Evolutionary conservation across 2,888 invertebrate genomes (phyloP).

Genomic region (Neocrepidodera transversa): DNA sequence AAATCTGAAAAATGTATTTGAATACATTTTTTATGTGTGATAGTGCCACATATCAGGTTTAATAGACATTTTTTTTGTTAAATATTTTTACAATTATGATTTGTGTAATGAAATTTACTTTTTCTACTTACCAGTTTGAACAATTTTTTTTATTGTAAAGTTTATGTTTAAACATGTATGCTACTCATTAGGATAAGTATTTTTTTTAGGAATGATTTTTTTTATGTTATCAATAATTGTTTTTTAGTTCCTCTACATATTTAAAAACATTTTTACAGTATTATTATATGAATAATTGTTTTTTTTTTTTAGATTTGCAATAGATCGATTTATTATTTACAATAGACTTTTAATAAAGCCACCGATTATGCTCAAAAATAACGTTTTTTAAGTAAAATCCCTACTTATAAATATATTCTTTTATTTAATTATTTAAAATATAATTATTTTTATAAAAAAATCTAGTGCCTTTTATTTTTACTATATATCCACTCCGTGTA

Average conservation of each 20-base stretch:
- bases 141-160: neutral
- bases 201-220: no score
- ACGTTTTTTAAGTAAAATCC: neutral
- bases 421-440: neutral
- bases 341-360: neutral
- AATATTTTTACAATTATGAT: no score
- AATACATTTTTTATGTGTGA: no score
- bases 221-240: neutral
- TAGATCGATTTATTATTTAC: neutral
- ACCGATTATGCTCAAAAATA: conserved; percentile 1
- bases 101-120: no score
- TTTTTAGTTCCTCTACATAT: conserved; percentile 3
- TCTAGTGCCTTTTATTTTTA: no score
- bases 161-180: neutral
- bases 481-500: no score
- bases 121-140: no score
- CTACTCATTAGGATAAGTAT: conserved; percentile 1
- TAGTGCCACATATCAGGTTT: no score
- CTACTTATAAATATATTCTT: neutral
- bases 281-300: conserved; percentile 4
- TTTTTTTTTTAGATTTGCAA: neutral
- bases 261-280: neutral
- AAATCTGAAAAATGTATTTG: no score
- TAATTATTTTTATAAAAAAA: neutral
- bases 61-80: no score